A percentile compares a stretch with the other conserved stretches of the same genome.
Evolutionary conservation across 2,888 invertebrate genomes (phyloP).

Genomic region (Hemistola chrysoprasaria): DNA sequence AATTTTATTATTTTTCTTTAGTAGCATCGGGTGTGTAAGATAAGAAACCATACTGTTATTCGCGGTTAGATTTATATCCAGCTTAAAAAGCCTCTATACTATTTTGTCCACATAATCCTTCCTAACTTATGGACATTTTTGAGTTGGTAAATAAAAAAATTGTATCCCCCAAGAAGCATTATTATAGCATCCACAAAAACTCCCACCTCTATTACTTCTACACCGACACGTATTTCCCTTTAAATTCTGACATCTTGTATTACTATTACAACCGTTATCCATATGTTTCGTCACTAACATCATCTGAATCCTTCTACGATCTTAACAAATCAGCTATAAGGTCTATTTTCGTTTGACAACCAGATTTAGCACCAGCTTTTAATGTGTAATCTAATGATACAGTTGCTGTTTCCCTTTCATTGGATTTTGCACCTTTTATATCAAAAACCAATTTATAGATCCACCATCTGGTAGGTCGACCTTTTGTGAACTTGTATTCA

Average conservation of each 20-base stretch:
- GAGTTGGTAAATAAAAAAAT: constrained; percentile 13
- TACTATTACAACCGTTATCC: constrained; percentile 53
- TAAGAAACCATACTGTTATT: too few relatives aligned
- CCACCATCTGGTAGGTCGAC: constrained; percentile 60
- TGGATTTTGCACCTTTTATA: constrained; percentile 65
- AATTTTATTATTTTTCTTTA: too few relatives aligned
- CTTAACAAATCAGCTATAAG: constrained; percentile 16
- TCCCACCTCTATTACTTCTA: constrained; percentile 36
- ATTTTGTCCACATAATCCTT: too few relatives aligned
- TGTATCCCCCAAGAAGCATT: constrained; percentile 14
- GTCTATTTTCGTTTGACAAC: constrained; percentile 27
- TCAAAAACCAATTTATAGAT: constrained; percentile 57
- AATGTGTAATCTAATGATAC: constrained; percentile 44
- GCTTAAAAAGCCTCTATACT: too few relatives aligned
- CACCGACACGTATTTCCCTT: constrained; percentile 40
- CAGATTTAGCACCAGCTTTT: constrained; percentile 20
- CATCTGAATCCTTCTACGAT: too few relatives aligned
- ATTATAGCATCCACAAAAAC: constrained; percentile 25
- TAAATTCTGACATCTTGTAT: constrained; percentile 42
- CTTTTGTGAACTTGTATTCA: constrained; percentile 57
- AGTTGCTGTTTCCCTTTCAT: constrained; percentile 61
- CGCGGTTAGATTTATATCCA: too few relatives aligned
- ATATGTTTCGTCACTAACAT: constrained; percentile 15
- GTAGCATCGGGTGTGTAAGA: too few relatives aligned
- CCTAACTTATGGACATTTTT: too few relatives aligned